phyloP scores from a whole-genome alignment of 2,888 invertebrate species.

The Zaprionus lineosus region DNA sequence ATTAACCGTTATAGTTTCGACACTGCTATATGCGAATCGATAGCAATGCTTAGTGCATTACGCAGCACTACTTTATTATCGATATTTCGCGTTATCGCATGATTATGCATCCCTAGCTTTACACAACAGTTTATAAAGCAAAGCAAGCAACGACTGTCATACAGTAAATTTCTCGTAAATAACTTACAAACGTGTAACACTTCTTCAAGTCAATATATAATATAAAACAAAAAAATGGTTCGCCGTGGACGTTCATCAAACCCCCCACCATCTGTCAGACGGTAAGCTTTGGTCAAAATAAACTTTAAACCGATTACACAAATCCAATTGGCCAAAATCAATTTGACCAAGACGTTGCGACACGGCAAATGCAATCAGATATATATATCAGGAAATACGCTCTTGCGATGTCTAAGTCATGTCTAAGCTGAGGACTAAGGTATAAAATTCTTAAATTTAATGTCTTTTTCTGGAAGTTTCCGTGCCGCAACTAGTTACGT shows the following conservation, averaged over 20 bases:
- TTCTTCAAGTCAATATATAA: conserved; percentile 10
- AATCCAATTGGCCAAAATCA: conserved; percentile 21
- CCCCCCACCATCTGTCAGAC: conserved; percentile 87
- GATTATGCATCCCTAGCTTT: conserved; percentile 1
- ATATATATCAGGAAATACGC: no score
- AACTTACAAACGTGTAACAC: conserved; percentile 26
- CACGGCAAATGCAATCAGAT: neutral
- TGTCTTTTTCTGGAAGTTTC: conserved; percentile 58
- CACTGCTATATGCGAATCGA: neutral
- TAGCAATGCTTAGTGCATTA: neutral
- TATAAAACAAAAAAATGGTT: conserved; percentile 84
- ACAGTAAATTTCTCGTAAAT: conserved; percentile 50
- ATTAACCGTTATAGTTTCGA: conserved; percentile 38
- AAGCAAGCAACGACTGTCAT: conserved; percentile 19
- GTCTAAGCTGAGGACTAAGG: no score
- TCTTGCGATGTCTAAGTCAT: no score
- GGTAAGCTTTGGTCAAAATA: conserved; percentile 82
- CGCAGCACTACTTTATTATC: conserved; percentile 4
- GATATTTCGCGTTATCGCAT: conserved; percentile 1
- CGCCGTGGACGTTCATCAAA: conserved; percentile 89
- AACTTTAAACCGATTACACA: neutral
- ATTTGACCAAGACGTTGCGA: neutral
- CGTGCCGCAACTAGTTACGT: conserved; percentile 56
- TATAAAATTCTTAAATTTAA: no score
- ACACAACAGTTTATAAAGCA: conserved; percentile 43